Evolutionary conservation across 92 coral and sea anemone genomes (phyloP).

Genomic region (Virgularia gustaviana): DNA sequence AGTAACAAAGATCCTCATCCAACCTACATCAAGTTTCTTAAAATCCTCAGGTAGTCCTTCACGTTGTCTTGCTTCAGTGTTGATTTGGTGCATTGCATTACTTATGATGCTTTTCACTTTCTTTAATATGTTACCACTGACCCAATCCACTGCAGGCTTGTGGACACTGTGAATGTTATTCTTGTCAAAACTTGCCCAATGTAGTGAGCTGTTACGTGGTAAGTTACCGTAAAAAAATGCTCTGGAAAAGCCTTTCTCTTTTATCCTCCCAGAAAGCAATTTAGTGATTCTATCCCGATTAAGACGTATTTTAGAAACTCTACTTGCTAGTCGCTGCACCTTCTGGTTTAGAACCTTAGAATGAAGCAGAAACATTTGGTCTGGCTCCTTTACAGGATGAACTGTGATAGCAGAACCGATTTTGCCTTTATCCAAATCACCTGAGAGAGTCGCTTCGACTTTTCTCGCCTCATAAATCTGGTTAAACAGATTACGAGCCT

Average conservation of each 20-base stretch:
- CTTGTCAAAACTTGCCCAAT: slow-evolving; percentile 8
- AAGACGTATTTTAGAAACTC: slow-evolving; percentile 56
- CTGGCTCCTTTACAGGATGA: slow-evolving; percentile 81
- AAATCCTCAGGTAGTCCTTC: slow-evolving; percentile 80
- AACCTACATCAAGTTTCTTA: slow-evolving; percentile 82
- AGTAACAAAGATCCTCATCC: slow-evolving; percentile 74
- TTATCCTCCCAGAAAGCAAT: background rate
- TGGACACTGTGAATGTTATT: slow-evolving; percentile 15
- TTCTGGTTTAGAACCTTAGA: slow-evolving; percentile 69
- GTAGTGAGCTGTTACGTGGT: slow-evolving; percentile 16
- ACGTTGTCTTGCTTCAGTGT: slow-evolving; percentile 73
- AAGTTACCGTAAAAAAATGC: slow-evolving; percentile 8
- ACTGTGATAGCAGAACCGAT: slow-evolving; percentile 92
- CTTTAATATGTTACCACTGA: slow-evolving; percentile 81
- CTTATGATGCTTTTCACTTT: slow-evolving; percentile 76
- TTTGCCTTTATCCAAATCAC: slow-evolving; percentile 76
- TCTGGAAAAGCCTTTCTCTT: background rate
- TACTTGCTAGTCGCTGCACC: slow-evolving; percentile 73
- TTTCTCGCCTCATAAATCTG: slow-evolving; percentile 85
- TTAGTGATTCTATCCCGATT: background rate
- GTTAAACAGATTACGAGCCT: slow-evolving; percentile 91
- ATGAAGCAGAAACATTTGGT: slow-evolving; percentile 82
- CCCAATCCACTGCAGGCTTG: slow-evolving; percentile 71
- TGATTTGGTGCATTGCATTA: slow-evolving; percentile 75
- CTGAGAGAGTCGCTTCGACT: slow-evolving; percentile 61